Evolutionary conservation across 2,888 invertebrate species (phyloP), one percentile per base, ranked within the genome.

Genomic region (Pomacea canaliculata): DNA sequence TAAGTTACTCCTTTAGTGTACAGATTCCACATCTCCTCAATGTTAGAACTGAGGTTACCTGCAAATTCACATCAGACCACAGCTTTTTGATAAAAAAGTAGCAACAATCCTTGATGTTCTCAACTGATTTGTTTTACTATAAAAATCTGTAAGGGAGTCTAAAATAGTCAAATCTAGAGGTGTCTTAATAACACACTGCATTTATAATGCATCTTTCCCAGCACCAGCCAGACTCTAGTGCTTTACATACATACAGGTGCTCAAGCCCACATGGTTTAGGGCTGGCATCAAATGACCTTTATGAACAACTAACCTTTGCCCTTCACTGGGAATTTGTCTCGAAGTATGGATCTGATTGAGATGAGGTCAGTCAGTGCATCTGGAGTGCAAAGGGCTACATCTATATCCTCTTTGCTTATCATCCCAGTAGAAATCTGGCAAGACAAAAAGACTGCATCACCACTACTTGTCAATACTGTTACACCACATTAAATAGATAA

Each of bases 261-360:
- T 23, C 23, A 23, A 23, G 23, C 23, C 23, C 23, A 23, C 23
- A 23, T 23, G 23, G 23, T 23, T 56, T 16, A 56, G 10, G 51
- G 12, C 3, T 8, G 10, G 51, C 51, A 56, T 10, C 51, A 13
- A 16, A 10, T 7, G 16, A 7, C 51, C 16, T 16, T 56, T 12
- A 10, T 1, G 12, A 4, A 16, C 2, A 12, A 72, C 76, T 73
- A 65, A 85, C 87, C 85, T 79, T 81, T 85, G 49, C 78, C 82
- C 72, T 82, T 82, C 70, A 79, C 79, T 0, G 89, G 89, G 72
- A 84, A 84, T 70, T 79, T 82, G 37, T 87, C 85, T 77, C 81
- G 83, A 10, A 89, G 80, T 69, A 80, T 46, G 60, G 81, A 79
- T 13, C 87, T 77, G 18, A 83, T 65, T 12, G 81, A 79, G 12